These are phyloP conservation scores for Meteorus colon DNA, from an alignment of 2,888 invertebrate genomes.

Conservation along the genomic window DNA sequence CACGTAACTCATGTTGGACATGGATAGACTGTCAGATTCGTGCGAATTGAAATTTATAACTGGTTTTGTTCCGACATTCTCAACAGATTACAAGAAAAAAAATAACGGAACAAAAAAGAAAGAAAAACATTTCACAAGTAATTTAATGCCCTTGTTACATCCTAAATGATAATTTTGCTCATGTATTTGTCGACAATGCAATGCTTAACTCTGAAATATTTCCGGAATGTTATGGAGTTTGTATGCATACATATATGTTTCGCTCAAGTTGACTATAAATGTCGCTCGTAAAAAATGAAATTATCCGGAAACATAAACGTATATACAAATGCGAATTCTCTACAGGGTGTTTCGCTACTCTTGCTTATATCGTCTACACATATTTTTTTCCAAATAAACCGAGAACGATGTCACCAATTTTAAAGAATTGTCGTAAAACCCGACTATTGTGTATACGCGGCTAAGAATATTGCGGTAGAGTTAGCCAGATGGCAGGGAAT, in stretches of 20 bases:
- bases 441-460: conserved; percentile 8
- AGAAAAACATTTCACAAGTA: neutral
- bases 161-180: neutral
- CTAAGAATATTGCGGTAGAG: neutral
- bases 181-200: neutral
- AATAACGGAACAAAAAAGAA: too few relatives aligned
- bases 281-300: conserved; percentile 19
- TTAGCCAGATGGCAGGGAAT: conserved; percentile 16
- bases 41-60: too few relatives aligned
- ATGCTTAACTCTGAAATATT: conserved; percentile 11
- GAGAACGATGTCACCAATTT: conserved; percentile 41
- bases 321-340: conserved; percentile 6
- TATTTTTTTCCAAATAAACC: conserved; percentile 35
- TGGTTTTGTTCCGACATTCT: neutral
- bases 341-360: conserved; percentile 21
- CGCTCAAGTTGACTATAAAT: conserved; percentile 17
- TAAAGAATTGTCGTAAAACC: conserved; percentile 23
- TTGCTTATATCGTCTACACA: conserved; percentile 12
- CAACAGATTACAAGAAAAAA: neutral
- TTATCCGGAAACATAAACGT: conserved; percentile 18
- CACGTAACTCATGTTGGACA: too few relatives aligned
- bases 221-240: conserved; percentile 13
- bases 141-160: neutral
- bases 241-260: conserved; percentile 3
- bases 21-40: too few relatives aligned